These are phyloP conservation scores for Dromaius novaehollandiae DNA, from an alignment of 2,113 vertebrate genomes.

Conservation along the genomic window DNA sequence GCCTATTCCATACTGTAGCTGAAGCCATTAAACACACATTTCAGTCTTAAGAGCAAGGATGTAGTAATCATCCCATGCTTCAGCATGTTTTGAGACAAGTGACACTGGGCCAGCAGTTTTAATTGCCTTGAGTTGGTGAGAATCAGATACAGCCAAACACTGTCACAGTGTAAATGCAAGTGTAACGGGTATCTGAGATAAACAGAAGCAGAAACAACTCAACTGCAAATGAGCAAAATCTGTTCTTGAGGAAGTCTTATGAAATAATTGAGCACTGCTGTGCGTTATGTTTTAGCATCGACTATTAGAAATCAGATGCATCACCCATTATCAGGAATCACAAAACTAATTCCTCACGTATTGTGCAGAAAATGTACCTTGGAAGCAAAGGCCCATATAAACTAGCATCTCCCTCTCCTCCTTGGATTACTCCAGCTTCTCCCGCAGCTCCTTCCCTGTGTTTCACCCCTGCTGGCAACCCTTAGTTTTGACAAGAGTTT, in stretches of 20 bases:
- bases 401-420: neutral
- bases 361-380: neutral
- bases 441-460: neutral
- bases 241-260: slow-evolving; percentile 33
- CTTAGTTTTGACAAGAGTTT: slow-evolving; percentile 7
- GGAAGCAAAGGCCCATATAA: neutral
- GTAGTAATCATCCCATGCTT: neutral
- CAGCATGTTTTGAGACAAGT: slow-evolving; percentile 46
- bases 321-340: neutral
- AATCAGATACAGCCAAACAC: slow-evolving; percentile 57
- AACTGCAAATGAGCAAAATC: slow-evolving; percentile 63
- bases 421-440: neutral
- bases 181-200: slow-evolving; percentile 52
- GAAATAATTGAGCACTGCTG: slow-evolving; percentile 41
- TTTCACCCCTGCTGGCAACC: neutral
- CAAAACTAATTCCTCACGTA: neutral
- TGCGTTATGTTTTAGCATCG: neutral
- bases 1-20: neutral
- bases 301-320: neutral
- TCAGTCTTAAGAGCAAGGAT: neutral
- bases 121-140: slow-evolving; percentile 62
- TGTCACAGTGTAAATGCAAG: slow-evolving; percentile 60
- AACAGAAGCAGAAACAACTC: slow-evolving; percentile 61
- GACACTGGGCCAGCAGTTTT: slow-evolving; percentile 51
- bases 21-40: neutral